Evolutionary conservation across 2,797 vertebrate species (phyloP), one percentile per base, ranked within the genome.

Genomic region (Yasuhikotakia modesta): DNA sequence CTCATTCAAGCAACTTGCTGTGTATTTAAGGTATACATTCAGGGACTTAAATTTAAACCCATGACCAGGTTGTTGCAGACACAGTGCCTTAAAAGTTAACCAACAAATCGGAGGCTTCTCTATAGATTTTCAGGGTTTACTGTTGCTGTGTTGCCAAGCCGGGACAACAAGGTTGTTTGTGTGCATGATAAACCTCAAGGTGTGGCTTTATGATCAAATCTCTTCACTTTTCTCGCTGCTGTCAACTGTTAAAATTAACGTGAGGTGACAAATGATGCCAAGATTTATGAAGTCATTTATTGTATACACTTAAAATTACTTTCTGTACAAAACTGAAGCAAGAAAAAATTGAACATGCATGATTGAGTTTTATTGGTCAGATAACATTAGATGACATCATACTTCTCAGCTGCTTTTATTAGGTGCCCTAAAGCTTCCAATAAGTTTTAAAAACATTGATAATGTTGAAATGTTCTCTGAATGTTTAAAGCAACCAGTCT

Each of bases 141-240:
- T 32, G 46, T 19, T 48, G 65, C 17, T 68, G 22, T 61, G n/a
- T 27, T 21, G 68, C 39, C 58, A 22, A 16, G 13, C 66, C n/a
- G 65, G 55, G 8, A 66, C 14, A 69, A 5, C 27, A 61, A 50
- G 65, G 69, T 61, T 69, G 55, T 60, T 69, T 61, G 35, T 50
- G 13, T 22, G 24, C 22, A 58, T 69, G 65, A 46, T 22, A 69
- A 24, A 43, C 75, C 75, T 27, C 53, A 70, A 60, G 66, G 75
- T 57, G 70, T 77, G 75, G 66, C 73, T 76, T 43, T 57, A 63
- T 67, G 52, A 61, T 61, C 22, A 52, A 63, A 73, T 79, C 66
- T 75, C 43, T 69, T 76, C 79, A 81, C 22, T 71, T 66, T 71
- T 78, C 80, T 81, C 78, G 78, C 85, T 53, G 84, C 46, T 70